Evolutionary conservation across 2,888 invertebrate genomes (phyloP).

Genomic region (Catocala sponsa): DNA sequence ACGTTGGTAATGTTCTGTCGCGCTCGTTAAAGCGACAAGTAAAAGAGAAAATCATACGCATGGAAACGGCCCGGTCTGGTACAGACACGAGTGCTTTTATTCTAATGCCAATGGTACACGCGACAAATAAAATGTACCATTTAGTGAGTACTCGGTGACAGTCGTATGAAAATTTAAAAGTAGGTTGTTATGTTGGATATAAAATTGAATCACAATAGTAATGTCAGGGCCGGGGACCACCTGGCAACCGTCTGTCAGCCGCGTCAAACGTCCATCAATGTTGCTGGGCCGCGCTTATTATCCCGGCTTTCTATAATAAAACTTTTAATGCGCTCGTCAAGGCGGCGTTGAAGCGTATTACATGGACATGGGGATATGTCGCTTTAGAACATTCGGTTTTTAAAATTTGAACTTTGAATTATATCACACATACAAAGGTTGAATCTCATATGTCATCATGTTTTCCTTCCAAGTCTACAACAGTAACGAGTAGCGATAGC

Average conservation of each 20-base stretch:
- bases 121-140: constrained; percentile 52
- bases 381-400: constrained; percentile 25
- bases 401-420: constrained; percentile 18
- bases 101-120: constrained; percentile 55
- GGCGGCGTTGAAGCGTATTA: constrained; percentile 64
- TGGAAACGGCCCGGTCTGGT: constrained; percentile 54
- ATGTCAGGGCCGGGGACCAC: constrained; percentile 60
- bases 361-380: constrained; percentile 33
- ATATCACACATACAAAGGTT: no score
- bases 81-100: constrained; percentile 52
- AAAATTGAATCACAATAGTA: constrained; percentile 48
- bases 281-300: constrained; percentile 63
- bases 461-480: no score
- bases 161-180: constrained; percentile 52
- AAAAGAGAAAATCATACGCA: constrained; percentile 57
- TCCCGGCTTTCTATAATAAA: constrained; percentile 72
- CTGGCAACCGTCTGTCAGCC: constrained; percentile 65
- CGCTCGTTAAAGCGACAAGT: constrained; percentile 55
- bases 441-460: no score
- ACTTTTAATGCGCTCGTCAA: constrained; percentile 72
- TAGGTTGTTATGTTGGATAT: constrained; percentile 40
- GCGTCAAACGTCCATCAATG: constrained; percentile 68
- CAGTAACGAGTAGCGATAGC: no score
- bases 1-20: constrained; percentile 55
- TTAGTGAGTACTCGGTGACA: constrained; percentile 42